Conservation (phyloP, 2,888 invertebrate genomes). For the Hemithea aestivaria region DNA sequence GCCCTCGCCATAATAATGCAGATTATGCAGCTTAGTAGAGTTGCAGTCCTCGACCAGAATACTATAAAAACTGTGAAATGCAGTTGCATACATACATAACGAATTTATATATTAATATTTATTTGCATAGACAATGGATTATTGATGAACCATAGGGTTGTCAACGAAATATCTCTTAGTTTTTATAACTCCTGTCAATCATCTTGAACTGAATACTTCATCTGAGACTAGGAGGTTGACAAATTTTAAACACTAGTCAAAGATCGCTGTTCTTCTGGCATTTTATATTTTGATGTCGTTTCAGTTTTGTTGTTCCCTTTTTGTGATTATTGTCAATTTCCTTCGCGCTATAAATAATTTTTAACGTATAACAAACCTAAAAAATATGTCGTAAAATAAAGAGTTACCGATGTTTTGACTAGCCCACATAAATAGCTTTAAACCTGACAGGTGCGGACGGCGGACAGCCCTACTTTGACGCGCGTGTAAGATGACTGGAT, state of each 20-base stretch:
- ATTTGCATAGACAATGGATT: slow-evolving; percentile 71
- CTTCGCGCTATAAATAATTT: too few species aligned
- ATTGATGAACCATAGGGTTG: slow-evolving; percentile 35
- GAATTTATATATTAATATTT: slow-evolving; percentile 54
- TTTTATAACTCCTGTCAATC: too few species aligned
- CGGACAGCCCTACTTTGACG: slow-evolving; percentile 20
- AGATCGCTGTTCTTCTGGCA: background rate
- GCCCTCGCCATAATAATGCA: slow-evolving; percentile 18
- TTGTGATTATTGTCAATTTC: too few species aligned
- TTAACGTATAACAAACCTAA: too few species aligned
- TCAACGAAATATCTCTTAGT: slow-evolving; percentile 6
- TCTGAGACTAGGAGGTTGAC: too few species aligned
- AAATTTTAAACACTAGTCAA: too few species aligned
- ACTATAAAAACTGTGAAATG: slow-evolving; percentile 46
- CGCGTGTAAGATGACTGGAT: slow-evolving; percentile 11
- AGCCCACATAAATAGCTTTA: background rate
- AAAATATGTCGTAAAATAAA: too few species aligned
- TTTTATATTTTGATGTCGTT: too few species aligned
- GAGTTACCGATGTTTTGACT: too few species aligned
- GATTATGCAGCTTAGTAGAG: slow-evolving; percentile 16
- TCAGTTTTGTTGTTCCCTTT: too few species aligned
- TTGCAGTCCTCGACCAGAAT: slow-evolving; percentile 13
- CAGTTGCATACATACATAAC: slow-evolving; percentile 52
- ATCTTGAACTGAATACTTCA: too few species aligned
- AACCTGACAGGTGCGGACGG: slow-evolving; percentile 15